Conservation (phyloP, 2,888 invertebrate species). For the Eucera pruinosa region DNA sequence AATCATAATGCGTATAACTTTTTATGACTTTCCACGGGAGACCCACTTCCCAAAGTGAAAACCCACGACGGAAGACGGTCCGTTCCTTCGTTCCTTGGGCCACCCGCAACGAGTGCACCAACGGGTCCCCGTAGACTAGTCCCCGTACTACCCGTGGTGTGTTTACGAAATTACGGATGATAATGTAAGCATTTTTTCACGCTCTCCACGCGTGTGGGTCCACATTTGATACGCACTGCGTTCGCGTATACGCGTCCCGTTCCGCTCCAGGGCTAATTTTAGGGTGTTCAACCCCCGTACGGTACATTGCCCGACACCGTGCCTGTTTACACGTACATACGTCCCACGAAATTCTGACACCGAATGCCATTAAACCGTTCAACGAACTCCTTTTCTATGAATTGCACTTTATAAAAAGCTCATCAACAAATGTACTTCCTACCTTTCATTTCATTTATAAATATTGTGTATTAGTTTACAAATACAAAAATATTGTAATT, state of each 20-base stretch:
- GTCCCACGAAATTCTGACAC: slow-evolving; percentile 70
- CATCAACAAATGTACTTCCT: slow-evolving; percentile 9
- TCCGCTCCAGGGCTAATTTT: slow-evolving; percentile 82
- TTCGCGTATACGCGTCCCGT: slow-evolving; percentile 60
- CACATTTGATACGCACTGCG: slow-evolving; percentile 54
- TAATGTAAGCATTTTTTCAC: slow-evolving; percentile 84
- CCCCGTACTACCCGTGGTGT: slow-evolving; percentile 67
- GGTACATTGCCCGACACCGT: slow-evolving; percentile 71
- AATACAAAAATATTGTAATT: no score
- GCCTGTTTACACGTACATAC: slow-evolving; percentile 70
- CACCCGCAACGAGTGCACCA: slow-evolving; percentile 80
- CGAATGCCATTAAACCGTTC: slow-evolving; percentile 67
- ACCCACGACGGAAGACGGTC: slow-evolving; percentile 15
- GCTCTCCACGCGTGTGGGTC: slow-evolving; percentile 76
- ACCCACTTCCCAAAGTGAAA: slow-evolving; percentile 35
- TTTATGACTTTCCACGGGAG: background rate
- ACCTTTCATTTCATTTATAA: background rate
- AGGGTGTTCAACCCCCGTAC: slow-evolving; percentile 82
- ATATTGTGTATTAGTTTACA: background rate
- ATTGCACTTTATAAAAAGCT: slow-evolving; percentile 37
- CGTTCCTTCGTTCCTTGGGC: slow-evolving; percentile 70
- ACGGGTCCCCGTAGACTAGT: slow-evolving; percentile 45
- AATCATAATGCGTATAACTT: background rate
- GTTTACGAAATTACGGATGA: slow-evolving; percentile 84
- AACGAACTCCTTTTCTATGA: slow-evolving; percentile 55